A percentile compares a stretch with the other conserved stretches of the same genome.
phyloP scores from a whole-genome alignment of 2,888 invertebrate species.

The Aphelenchoides bicaudatus region DNA sequence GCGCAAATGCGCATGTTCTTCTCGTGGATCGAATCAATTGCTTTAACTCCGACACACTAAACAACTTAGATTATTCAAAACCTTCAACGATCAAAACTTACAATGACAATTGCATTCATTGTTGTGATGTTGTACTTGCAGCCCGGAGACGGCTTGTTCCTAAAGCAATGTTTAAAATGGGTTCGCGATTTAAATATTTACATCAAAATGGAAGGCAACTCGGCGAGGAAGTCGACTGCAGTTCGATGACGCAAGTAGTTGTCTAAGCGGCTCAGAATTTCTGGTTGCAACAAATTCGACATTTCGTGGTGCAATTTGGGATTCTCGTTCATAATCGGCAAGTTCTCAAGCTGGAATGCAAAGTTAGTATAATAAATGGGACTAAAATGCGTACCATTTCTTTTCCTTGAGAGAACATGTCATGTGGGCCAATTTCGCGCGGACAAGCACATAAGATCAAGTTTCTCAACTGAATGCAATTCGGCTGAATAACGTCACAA shows the following conservation, averaged over 20 bases:
- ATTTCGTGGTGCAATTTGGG: constrained; percentile 55
- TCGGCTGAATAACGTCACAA: constrained; percentile 97
- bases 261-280: constrained; percentile 72
- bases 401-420: constrained; percentile 72
- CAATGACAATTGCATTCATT: constrained; percentile 94
- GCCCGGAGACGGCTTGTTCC: constrained; percentile 70
- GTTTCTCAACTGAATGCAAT: constrained; percentile 97
- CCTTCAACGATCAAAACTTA: no score
- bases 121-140: constrained; percentile 88
- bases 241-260: constrained; percentile 78
- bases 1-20: constrained; percentile 89
- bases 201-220: constrained; percentile 61
- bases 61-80: no score
- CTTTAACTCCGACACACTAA: constrained; percentile 87
- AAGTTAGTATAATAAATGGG: neutral
- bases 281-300: constrained; percentile 46
- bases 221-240: constrained; percentile 64
- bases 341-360: constrained; percentile 50
- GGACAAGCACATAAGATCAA: constrained; percentile 95
- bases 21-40: constrained; percentile 82
- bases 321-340: constrained; percentile 57
- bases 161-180: no score
- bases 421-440: constrained; percentile 92
- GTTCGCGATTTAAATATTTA: constrained; percentile 23
- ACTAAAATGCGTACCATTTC: constrained; percentile 13